Evolutionary conservation across 2,888 invertebrate genomes (phyloP).

Genomic region (Ichneumon xanthorius): DNA sequence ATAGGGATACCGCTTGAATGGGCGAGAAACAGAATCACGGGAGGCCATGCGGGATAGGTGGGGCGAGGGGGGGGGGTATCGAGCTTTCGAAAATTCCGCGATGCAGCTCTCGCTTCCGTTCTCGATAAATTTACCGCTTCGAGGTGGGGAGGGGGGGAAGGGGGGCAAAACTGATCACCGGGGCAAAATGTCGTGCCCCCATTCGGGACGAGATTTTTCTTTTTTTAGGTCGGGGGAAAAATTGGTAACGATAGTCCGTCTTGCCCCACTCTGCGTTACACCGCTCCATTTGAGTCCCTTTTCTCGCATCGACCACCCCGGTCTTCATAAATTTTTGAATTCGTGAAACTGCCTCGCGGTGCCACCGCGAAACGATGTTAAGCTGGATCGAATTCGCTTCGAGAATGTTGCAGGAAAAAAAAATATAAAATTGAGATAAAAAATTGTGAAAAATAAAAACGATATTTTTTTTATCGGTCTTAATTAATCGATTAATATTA

Average conservation of each 20-base stretch:
- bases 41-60: not conserved
- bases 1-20: slow-evolving; percentile 8
- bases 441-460: too few relatives aligned
- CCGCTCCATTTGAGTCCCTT: not conserved
- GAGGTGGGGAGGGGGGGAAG: too few relatives aligned
- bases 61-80: slow-evolving; percentile 27
- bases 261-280: too few relatives aligned
- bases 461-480: too few relatives aligned
- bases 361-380: slow-evolving; percentile 29
- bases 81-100: slow-evolving; percentile 53
- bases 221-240: too few relatives aligned
- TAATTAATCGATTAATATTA: too few relatives aligned
- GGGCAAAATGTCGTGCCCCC: too few relatives aligned
- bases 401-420: not conserved
- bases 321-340: slow-evolving; percentile 60
- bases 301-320: not conserved
- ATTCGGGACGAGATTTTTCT: too few relatives aligned
- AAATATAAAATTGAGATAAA: too few relatives aligned
- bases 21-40: slow-evolving; percentile 13
- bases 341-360: slow-evolving; percentile 24
- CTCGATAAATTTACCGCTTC: slow-evolving; percentile 54
- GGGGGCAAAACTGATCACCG: too few relatives aligned
- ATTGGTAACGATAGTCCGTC: too few relatives aligned
- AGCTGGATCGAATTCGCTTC: slow-evolving; percentile 25
- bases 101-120: slow-evolving; percentile 46